Evolutionary conservation across 2,797 vertebrate species (phyloP), one percentile per base, ranked within the genome.

Genomic region (Enteromius treurensis): DNA sequence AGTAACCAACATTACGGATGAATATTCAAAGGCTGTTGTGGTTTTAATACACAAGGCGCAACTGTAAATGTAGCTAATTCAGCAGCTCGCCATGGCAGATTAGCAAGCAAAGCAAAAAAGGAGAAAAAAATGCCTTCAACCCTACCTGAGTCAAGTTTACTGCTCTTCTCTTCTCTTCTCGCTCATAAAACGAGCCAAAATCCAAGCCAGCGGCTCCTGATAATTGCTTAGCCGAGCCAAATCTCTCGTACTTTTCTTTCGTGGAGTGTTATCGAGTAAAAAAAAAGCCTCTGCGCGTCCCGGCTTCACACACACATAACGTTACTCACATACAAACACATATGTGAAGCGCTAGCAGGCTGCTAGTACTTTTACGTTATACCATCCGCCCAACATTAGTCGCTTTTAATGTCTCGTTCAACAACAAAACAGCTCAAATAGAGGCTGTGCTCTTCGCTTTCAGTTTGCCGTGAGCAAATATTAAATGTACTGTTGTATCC

Each of bases 111-210:
- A 82, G 81, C 81, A 77, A 77, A 82, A 82, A 67, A 29, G 19
- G 19, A 51, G 53, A n/a, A 70, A 81, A 26, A 81, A 70, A 85
- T 32, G 69, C 79, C 42, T 74, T 76, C 62, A 74, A 42, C 81
- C 83, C 58, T 67, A 88, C 87, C 86, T 82, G 68, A 83, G 78
- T 79, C 75, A 79, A 85, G 85, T 85, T 88, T 75, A 37, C 73
- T 49, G 74, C 10, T 49, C n/a, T 19, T 42, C 23, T 55, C 37
- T 68, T 67, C 45, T 79, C 42, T 64, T 64, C 45, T 47, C 47
- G 71, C 73, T 76, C 73, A 58, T 67, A 47, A 82, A 82, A 82
- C 49, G 81, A 82, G 73, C 64, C 73, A 32, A 69, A 77, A 82
- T 82, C 81, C 73, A 47, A 82, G 34, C 49, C 37, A 82, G 19